phyloP scores from a whole-genome alignment of 2,888 invertebrate species.

The Falcaria lacertinaria region DNA sequence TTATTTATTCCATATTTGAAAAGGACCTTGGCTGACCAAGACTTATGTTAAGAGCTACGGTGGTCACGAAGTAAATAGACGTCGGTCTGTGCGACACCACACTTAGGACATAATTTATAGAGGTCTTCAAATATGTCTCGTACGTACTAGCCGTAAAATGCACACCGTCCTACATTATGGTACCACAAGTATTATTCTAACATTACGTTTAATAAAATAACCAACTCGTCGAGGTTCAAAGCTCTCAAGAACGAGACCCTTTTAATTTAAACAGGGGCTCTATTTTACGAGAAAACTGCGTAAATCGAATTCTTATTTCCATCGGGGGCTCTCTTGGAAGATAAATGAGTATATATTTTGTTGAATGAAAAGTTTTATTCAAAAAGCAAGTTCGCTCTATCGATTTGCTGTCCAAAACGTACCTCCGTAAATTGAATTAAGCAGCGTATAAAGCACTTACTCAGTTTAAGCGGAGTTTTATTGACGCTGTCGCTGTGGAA shows the following conservation, averaged over 20 bases:
- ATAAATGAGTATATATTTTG: conserved; percentile 5
- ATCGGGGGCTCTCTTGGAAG: background rate
- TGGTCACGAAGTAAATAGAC: conserved; percentile 22
- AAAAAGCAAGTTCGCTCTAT: background rate
- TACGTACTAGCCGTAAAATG: conserved; percentile 11
- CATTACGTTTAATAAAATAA: conserved; percentile 9
- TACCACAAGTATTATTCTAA: conserved; percentile 17
- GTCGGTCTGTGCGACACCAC: conserved; percentile 1
- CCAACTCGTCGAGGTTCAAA: background rate
- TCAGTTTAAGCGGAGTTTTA: conserved; percentile 7
- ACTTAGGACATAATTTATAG: conserved; percentile 34
- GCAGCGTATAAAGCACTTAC: conserved; percentile 5
- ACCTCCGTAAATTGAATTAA: conserved; percentile 8
- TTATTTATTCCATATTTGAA: background rate
- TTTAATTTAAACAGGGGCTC: conserved; percentile 1
- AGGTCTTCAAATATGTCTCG: conserved; percentile 26
- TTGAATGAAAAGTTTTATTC: conserved; percentile 3
- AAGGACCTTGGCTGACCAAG: conserved; percentile 3
- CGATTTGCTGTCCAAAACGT: conserved; percentile 4
- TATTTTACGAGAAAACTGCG: background rate
- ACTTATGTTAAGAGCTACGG: background rate
- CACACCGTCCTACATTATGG: conserved; percentile 7
- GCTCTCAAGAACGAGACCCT: background rate
- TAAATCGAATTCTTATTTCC: conserved; percentile 3
- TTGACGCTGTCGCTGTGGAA: conserved; percentile 11